Base-by-base conservation (phyloP, 1,140 invertebrate genomes). In the Temnothorax longispinosus region DNA sequence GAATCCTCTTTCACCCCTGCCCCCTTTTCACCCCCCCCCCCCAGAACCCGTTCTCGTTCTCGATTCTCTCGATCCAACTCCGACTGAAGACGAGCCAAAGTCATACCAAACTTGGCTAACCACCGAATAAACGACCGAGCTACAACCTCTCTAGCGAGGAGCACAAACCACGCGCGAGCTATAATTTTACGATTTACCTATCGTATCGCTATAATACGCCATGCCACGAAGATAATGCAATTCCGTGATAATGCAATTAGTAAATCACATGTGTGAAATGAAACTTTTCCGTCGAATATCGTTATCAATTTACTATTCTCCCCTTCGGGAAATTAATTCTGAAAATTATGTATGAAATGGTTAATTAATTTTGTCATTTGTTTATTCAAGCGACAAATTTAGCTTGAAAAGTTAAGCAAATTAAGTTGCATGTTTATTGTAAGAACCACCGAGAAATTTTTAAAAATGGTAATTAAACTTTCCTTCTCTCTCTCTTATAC, bases 1-100 rank as follows among this genome's bases (percentile, higher is more conserved):
- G 89, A 93, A 94, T 93, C 87, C 88, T 44, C 86, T 87, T 89
- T 86, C 91, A n/a, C 52, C 52, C 52, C 10, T 41, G 87, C n/a
- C 69, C 64, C 65, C 27, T 1, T 27, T 27, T 27, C 27, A 1
- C 1, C 1, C 27, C 11, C 3, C 0, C n/a, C 44, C 32, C 27
- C 76, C 65, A 10, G n/a, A 65, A 76, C 1, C 81, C 85, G 38
- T 41, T 41, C 38, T 3, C 82, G 69, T 89, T 27, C 80, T 88
- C 88, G 74, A 21, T 77, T 60, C 52, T 21, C 72, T 11, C 52
- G 35, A 38, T 8, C 13, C 75, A 89, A 90, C 89, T 90, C 72
- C 72, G 87, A 78, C 91, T 89, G 92, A 93, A 93, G 91, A 93
- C 90, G 89, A 90, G 92, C 92, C 92, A 93, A 93, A 92, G 92